phyloP scores from a whole-genome alignment of 1,140 invertebrate genomes.

The Glomeris maerens region DNA sequence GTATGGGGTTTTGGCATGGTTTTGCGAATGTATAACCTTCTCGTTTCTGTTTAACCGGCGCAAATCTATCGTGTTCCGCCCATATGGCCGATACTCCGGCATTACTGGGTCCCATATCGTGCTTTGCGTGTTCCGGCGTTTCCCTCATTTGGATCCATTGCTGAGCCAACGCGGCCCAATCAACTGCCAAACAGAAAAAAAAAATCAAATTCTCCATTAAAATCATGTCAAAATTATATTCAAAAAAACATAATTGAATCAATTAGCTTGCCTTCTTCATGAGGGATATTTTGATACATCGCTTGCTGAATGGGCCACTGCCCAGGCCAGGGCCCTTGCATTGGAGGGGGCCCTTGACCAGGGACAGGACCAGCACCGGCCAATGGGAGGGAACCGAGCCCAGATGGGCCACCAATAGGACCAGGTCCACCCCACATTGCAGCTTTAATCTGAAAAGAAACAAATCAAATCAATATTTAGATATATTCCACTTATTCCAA shows the following conservation, averaged over 20 bases:
- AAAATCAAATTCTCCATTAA: conserved; percentile 6
- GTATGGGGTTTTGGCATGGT: no score
- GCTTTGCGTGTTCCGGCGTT: conserved; percentile 21
- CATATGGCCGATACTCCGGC: not conserved
- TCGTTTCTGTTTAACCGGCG: no score
- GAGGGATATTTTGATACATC: conserved; percentile 32
- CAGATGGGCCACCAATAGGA: no score
- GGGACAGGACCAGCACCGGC: no score
- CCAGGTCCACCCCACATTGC: no score
- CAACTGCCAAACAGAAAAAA: conserved; percentile 43
- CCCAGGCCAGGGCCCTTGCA: conserved; percentile 15
- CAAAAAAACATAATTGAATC: conserved; percentile 1
- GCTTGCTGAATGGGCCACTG: conserved; percentile 32
- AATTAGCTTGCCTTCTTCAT: conserved; percentile 32
- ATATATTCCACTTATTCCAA: no score
- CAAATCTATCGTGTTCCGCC: conserved; percentile 1
- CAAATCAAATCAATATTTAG: no score
- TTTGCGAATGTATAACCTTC: no score
- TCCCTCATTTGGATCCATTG: conserved; percentile 97
- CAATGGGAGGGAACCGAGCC: no score
- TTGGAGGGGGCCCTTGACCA: no score
- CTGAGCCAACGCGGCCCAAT: conserved; percentile 88
- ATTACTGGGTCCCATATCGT: conserved; percentile 6
- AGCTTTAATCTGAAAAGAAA: no score
- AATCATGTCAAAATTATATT: conserved; percentile 1